These are phyloP conservation scores for Empidonax traillii DNA, from an alignment of 2,113 vertebrate genomes.

Conservation along the genomic window DNA sequence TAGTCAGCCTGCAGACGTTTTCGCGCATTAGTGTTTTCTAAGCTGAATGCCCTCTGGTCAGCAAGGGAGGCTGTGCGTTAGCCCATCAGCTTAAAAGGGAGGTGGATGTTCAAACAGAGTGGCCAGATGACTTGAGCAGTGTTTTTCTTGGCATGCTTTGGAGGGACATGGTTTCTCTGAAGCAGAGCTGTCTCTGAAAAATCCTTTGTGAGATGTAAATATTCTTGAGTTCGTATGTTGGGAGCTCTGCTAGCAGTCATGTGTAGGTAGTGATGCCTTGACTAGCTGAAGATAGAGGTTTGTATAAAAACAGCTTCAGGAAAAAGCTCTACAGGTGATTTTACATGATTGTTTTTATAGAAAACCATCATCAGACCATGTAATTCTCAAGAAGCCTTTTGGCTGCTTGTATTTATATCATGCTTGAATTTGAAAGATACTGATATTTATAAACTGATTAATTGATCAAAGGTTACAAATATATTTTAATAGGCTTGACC, in stretches of 20 bases:
- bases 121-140: not conserved
- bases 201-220: not conserved
- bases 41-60: constrained; percentile 41
- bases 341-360: not conserved
- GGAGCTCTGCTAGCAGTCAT: not conserved
- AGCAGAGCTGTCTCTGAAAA: not conserved
- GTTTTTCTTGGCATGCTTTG: not conserved
- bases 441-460: not conserved
- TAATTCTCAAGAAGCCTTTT: not conserved
- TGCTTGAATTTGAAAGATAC: not conserved
- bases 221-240: not conserved
- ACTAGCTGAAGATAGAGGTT: not conserved
- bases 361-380: not conserved
- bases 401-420: not conserved
- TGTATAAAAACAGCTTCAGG: not conserved
- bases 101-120: not conserved
- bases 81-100: not conserved
- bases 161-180: not conserved
- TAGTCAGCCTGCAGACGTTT: constrained; percentile 19
- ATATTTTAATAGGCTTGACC: not conserved
- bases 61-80: not conserved
- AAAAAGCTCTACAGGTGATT: not conserved
- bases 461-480: not conserved
- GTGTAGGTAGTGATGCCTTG: not conserved
- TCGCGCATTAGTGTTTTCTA: constrained; percentile 26